Base-by-base conservation (phyloP, 2,113 vertebrate genomes). In the Phyllostomus discolor region DNA sequence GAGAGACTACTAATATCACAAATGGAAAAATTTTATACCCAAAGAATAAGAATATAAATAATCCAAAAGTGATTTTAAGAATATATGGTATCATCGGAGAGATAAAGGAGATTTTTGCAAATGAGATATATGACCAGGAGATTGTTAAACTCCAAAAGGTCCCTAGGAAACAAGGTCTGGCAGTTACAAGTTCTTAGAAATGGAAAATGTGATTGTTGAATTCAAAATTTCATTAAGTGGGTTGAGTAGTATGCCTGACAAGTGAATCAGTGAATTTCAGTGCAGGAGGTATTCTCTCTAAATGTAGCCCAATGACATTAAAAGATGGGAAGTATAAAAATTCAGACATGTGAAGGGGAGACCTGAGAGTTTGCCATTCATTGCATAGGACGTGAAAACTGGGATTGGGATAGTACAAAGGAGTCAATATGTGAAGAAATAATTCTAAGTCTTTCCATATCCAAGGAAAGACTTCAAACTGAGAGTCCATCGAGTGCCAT, bases 131-230 rank as follows among this genome's bases (percentile, higher is more conserved):
- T 33, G 48, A 93, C 38, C 26, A 94, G 50, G 54, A 84, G 69
- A 57, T 86, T 91, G 88, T 73, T 90, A 62, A 92, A 81, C 33
- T 76, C 28, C 1, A 79, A 78, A 66, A 73, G 43, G 35, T 88
- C 75, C n/a, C 79, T 69, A 75, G 75, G 88, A 80, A 75, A 89
- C 7, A 84, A 86, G 33, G 90, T 33, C 57, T 75, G 24, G 64
- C 72, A 75, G 73, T 88, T 79, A 64, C 4, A 91, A 41, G 62
- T 93, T 88, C 41, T 88, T 92, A 88, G 33, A 94, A 92, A 93
- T 86, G 28, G 57, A 94, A 96, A 94, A 57, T 0, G 0, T 93
- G 72, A 92, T 57, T 81, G 33, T 81, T 96, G 85, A 72, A 95
- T 88, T 92, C 73, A 96, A 91, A 95, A 84, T 67, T 50, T 91